phyloP scores from a whole-genome alignment of 2,113 vertebrate species.

The Macaca fascicularis region DNA sequence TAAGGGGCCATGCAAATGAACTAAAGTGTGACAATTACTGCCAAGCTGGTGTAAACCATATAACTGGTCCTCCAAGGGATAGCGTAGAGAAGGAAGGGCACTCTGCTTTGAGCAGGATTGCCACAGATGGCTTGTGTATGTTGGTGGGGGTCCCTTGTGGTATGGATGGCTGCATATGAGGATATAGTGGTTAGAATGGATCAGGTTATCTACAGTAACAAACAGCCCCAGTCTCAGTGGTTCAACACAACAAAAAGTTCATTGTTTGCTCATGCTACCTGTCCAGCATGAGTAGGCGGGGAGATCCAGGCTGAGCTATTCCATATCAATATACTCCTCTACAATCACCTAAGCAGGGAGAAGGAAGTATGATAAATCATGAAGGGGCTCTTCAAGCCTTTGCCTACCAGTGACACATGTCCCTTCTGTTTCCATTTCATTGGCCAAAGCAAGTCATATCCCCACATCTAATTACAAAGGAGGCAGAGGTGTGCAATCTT shows the following conservation, averaged over 20 bases:
- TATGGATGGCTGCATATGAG: background rate
- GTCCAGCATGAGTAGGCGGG: background rate
- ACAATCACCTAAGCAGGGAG: background rate
- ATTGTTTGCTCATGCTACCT: background rate
- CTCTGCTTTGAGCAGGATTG: background rate
- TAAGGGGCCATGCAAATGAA: background rate
- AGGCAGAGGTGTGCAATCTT: background rate
- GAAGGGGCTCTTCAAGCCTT: background rate
- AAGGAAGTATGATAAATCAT: background rate
- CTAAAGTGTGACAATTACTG: background rate
- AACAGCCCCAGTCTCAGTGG: background rate
- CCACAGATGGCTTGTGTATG: background rate
- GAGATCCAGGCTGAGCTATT: background rate
- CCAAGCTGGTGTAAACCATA: background rate
- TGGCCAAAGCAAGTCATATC: background rate
- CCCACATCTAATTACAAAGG: background rate
- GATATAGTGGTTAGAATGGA: background rate
- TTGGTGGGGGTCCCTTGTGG: background rate
- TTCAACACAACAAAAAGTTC: background rate
- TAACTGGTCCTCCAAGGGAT: background rate
- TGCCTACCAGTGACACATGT: background rate
- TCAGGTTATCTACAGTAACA: background rate
- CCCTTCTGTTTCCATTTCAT: background rate
- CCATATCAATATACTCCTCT: background rate
- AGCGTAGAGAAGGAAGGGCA: background rate